These are phyloP conservation scores for Oreochromis grahami DNA, from an alignment of 2,797 vertebrate species.

Conservation along the genomic window DNA sequence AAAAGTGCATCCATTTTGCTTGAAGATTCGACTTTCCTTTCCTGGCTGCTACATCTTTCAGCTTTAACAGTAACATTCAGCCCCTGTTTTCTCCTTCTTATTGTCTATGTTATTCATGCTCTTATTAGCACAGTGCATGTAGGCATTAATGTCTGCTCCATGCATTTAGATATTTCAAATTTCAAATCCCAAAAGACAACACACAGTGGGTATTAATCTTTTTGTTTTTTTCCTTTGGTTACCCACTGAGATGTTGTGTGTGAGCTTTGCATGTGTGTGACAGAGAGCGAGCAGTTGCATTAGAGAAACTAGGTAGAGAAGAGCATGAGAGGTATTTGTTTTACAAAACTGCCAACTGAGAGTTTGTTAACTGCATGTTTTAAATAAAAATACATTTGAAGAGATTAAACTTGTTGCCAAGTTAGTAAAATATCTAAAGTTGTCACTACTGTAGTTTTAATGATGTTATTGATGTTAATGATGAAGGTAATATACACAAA, in stretches of 20 bases:
- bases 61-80: not conserved
- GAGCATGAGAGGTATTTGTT: conserved; percentile 5
- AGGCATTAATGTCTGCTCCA: conserved; percentile 29
- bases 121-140: conserved; percentile 25
- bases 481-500: not conserved
- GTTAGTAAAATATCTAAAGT: not conserved
- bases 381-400: not conserved
- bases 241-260: conserved; percentile 30
- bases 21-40: not conserved
- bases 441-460: not conserved
- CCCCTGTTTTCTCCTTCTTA: not conserved
- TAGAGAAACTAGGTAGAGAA: not conserved
- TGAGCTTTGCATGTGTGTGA: conserved; percentile 15
- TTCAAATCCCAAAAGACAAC: conserved; percentile 38
- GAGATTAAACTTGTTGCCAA: not conserved
- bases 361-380: not conserved
- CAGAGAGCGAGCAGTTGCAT: not conserved
- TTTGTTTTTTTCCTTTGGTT: conserved; percentile 41
- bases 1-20: not conserved
- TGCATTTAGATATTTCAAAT: conserved; percentile 42
- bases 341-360: conserved; percentile 6
- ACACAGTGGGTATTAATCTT: conserved; percentile 54
- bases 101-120: conserved; percentile 18
- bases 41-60: not conserved
- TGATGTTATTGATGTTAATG: not conserved